Evolutionary conservation across 1,140 invertebrate species (phyloP).

Genomic region (Apis mellifera): Amel_HAv3.1 CM009931.2:24007501-24008000

Average conservation of each 20-base stretch:
- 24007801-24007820: not conserved
- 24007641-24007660: constrained; percentile 13
- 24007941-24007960: not conserved
- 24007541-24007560: no score
- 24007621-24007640: constrained; percentile 28
- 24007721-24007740: constrained; percentile 40
- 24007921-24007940: no score
- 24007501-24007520: not conserved
- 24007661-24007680: constrained; percentile 20
- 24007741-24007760: constrained; percentile 19
- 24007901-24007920: no score
- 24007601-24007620: constrained; percentile 26
- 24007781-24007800: constrained; percentile 4
- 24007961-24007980: not conserved
- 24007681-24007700: constrained; percentile 1
- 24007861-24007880: no score
- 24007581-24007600: constrained; percentile 10
- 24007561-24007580: not conserved
- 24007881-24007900: no score
- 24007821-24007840: not conserved
- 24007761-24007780: constrained; percentile 25
- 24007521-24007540: no score
- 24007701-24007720: constrained; percentile 30
- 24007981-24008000: constrained; percentile 34
- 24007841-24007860: not conserved